Conservation (phyloP, 2,888 invertebrate species). For the Polydrusus tereticollis region DNA sequence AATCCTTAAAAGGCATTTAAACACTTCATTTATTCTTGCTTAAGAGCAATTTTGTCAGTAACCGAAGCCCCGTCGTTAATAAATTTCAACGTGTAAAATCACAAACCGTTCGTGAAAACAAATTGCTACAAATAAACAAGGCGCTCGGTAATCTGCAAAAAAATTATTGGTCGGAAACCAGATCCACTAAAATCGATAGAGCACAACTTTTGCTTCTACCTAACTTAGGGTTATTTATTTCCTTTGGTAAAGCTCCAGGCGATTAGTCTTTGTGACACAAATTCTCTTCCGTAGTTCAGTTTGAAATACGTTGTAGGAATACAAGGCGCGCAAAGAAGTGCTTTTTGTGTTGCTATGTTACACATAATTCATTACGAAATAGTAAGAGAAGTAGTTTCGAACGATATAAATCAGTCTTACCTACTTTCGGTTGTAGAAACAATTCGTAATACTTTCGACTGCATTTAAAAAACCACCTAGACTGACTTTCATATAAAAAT, state of each 20-base stretch:
- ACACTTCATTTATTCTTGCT: slow-evolving; percentile 39
- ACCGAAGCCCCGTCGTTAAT: slow-evolving; percentile 38
- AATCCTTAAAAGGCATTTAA: slow-evolving; percentile 19
- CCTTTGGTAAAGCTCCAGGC: slow-evolving; percentile 43
- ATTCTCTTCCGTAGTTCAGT: slow-evolving; percentile 42
- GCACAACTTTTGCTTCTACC: slow-evolving; percentile 40
- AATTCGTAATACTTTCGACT: too few relatives aligned
- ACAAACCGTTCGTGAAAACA: slow-evolving; percentile 46
- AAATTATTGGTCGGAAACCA: slow-evolving; percentile 48
- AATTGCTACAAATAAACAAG: slow-evolving; percentile 47
- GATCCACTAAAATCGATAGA: slow-evolving; percentile 43
- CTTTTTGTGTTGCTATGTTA: slow-evolving; percentile 10
- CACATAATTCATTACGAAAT: slow-evolving; percentile 7
- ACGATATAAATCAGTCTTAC: slow-evolving; percentile 5
- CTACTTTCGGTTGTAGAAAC: too few relatives aligned
- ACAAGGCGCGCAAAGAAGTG: slow-evolving; percentile 10
- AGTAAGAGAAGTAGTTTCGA: neutral
- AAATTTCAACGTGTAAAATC: slow-evolving; percentile 42
- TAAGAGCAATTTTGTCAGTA: slow-evolving; percentile 40
- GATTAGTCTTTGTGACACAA: slow-evolving; percentile 49
- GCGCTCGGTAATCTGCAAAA: slow-evolving; percentile 46
- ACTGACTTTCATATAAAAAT: too few relatives aligned
- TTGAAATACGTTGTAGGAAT: slow-evolving; percentile 36
- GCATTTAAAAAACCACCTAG: too few relatives aligned
- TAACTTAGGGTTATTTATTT: slow-evolving; percentile 47